Evolutionary conservation across 2,797 vertebrate genomes (phyloP).

Genomic region (Sardinella longiceps): DNA sequence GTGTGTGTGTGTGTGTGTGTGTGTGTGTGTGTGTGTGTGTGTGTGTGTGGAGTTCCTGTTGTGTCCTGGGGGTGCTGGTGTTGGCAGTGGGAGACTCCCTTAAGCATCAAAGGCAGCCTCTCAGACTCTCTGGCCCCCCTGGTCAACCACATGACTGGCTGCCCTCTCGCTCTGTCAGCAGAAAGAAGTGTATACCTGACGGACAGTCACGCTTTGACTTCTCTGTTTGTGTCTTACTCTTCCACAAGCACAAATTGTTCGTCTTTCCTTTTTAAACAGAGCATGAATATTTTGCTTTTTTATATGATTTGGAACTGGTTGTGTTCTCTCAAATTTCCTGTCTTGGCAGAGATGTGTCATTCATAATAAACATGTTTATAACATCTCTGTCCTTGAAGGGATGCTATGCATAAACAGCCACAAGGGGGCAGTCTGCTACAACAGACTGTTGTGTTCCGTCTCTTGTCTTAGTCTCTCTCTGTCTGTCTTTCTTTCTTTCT

Average conservation of each 20-base stretch:
- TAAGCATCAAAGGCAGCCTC: background rate
- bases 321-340: background rate
- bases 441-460: background rate
- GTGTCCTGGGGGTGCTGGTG: background rate
- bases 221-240: background rate
- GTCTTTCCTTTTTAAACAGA: background rate
- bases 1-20: background rate
- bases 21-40: background rate
- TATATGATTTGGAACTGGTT: background rate
- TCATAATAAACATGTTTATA: background rate
- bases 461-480: background rate
- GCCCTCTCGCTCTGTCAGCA: background rate
- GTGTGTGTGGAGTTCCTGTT: background rate
- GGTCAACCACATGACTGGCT: background rate
- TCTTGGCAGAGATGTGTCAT: background rate
- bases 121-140: background rate
- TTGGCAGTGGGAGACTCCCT: background rate
- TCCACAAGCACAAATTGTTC: background rate
- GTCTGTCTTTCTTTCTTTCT: background rate
- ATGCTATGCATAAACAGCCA: conserved; percentile 51
- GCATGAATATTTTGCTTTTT: background rate
- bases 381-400: background rate
- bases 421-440: conserved; percentile 69
- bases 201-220: background rate
- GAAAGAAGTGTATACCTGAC: background rate